Base-by-base conservation (phyloP, 2,113 vertebrate genomes). In the Oxyruncus cristatus region DNA sequence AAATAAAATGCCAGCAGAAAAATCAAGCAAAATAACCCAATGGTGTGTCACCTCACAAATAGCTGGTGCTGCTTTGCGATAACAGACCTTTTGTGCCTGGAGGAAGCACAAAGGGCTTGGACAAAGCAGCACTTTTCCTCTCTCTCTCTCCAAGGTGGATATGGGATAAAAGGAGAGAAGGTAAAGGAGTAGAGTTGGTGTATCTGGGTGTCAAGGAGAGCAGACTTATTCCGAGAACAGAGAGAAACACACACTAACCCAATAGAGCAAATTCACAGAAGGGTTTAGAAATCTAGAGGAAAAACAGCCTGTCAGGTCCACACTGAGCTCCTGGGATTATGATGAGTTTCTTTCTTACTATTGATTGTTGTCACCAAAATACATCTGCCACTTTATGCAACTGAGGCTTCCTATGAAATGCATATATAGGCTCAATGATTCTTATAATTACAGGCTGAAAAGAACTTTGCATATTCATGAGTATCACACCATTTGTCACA, bases 381-480 rank as follows among this genome's bases (percentile, higher is more conserved):
- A 88, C 92, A 93, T 91, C 92, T 95, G 92, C 95, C 93, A 66
- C 91, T 93, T 95, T 96, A 91, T 85, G 89, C 83, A 87, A 93
- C 49, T 35, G 39, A 91, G 58, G 61, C 41, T 89, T 92, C 88
- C 92, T 95, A 89, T 91, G 95, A 96, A 94, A 94, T 84, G 91
- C 91, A 91, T 88, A 68, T 42, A 85, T 92, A 72, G 76, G 41
- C 96, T 94, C 95, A 92, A 92, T 87, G 93, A 96, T 93, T 95
- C 93, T 93, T 93, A 84, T 93, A 97, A 96, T 95, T 96, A 96
- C 91, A 95, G 73, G 80, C 92, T 94, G 86, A 88, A 96, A 95
- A 96, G 80, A 89, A 94, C 80, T 93, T 94, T 96, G 96, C 95
- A 93, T 96, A 96, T 96, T 96, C 94, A 96, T 96, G 95, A 96